Evolutionary conservation across 2,888 invertebrate genomes (phyloP), one percentile per base, ranked within the genome.

Genomic region (Amaurobius ferox): DNA sequence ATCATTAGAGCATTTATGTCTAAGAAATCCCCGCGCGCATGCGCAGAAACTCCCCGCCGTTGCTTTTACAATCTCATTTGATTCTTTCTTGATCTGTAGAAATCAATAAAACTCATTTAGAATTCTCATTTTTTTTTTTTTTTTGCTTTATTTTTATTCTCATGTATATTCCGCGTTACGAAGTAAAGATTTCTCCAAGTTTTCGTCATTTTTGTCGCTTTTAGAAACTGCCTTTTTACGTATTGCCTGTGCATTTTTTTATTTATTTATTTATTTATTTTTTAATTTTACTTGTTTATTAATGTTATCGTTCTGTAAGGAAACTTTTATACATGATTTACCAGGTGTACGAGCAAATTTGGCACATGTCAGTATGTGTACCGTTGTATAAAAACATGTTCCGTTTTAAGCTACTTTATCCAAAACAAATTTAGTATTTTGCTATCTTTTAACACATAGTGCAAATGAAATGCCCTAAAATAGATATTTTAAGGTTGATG

Each of bases 71-170:
- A 78, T 78, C 72, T 72, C 72, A 77, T 77, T 85, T 85, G 83
- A 85, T 77, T 77, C 83, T 77, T 55, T 81, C 72, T 72, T 85
- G 83, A 77, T 85, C 72, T 44, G 28, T 71, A 48, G 55, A 77
- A 85, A 85, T 85, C 83, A 85, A 85, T 85, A 78, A 85, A 85
- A 77, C 77, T 85, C 83, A 77, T 85, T 85, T 85, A 66, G 55
- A 66, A 77, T 85, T 85, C 83, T 72, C 23, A 7, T 13, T 39
- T 35, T 35, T 35, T 35, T 61, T 81, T 72, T n/a, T 67, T 40
- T 16, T n/a, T 13, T 26, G 2, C 32, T 23, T 23, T n/a, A 62
- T 83, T 83, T 83, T 70, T 71, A 55, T 48, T 19, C 13, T 48
- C 39, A 62, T 62, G 70, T 76, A 71, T 77, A 71, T 76, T 83